Evolutionary conservation across 1,140 invertebrate species (phyloP).

Genomic region (Linepithema humile): DNA sequence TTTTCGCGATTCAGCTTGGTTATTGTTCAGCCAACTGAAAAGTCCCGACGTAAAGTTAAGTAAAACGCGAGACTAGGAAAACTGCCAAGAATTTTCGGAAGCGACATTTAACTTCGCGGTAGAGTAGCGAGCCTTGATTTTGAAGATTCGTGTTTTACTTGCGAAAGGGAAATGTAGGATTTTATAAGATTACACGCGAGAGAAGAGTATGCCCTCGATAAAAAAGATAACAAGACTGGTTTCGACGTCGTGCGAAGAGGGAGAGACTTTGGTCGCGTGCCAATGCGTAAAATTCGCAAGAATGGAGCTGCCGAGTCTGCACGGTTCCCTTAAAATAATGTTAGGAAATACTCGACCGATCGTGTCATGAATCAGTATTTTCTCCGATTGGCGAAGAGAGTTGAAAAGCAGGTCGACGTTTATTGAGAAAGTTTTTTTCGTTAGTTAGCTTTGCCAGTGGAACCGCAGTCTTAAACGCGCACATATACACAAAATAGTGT

Average conservation of each 20-base stretch:
- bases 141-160: constrained; percentile 31
- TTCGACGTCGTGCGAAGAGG: neutral
- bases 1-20: neutral
- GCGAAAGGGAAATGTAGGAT: neutral
- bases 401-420: neutral
- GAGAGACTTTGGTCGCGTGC: constrained; percentile 27
- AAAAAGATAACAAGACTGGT: constrained; percentile 37
- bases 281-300: constrained; percentile 32
- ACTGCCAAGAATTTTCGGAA: neutral
- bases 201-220: neutral
- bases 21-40: neutral
- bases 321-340: constrained; percentile 22
- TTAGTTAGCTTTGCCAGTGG: neutral
- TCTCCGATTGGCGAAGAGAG: constrained; percentile 8
- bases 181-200: constrained; percentile 31
- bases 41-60: constrained; percentile 8
- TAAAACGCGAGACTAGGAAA: neutral
- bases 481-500: neutral
- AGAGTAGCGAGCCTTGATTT: neutral
- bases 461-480: neutral
- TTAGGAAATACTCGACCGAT: neutral
- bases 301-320: constrained; percentile 16
- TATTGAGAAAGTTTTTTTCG: constrained; percentile 23
- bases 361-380: neutral
- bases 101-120: neutral